phyloP scores from a whole-genome alignment of 2,113 vertebrate genomes.

The Cervus canadensis region DNA sequence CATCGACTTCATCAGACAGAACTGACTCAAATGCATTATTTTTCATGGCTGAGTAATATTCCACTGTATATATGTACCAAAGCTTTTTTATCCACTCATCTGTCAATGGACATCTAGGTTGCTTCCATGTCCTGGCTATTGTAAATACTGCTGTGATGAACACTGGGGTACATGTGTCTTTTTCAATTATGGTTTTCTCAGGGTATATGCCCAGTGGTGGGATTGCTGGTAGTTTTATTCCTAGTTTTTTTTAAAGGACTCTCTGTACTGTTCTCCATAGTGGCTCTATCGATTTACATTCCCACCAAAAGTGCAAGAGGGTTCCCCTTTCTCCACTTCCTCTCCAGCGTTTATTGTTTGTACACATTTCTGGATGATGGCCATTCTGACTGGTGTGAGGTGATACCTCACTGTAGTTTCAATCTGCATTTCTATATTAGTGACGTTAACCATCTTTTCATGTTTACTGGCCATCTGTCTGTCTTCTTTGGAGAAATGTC shows the following conservation, averaged over 20 bases:
- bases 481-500: not conserved
- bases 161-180: not conserved
- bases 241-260: not conserved
- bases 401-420: not conserved
- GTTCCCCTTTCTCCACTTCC: not conserved
- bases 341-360: not conserved
- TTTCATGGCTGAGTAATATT: not conserved
- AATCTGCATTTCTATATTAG: not conserved
- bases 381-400: not conserved
- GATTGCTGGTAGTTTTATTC: not conserved
- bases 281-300: not conserved
- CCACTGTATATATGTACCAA: not conserved
- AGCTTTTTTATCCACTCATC: not conserved
- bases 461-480: not conserved
- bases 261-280: not conserved
- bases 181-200: not conserved
- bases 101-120: not conserved
- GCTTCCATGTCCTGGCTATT: not conserved
- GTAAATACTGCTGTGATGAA: not conserved
- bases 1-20: not conserved
- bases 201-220: not conserved
- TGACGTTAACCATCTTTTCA: not conserved
- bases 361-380: not conserved
- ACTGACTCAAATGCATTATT: not conserved
- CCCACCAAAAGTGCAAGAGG: not conserved